A percentile compares a stretch with the other conserved stretches of the same genome.
phyloP scores from a whole-genome alignment of 2,797 vertebrate species.

The Acipenser oxyrinchus region DNA sequence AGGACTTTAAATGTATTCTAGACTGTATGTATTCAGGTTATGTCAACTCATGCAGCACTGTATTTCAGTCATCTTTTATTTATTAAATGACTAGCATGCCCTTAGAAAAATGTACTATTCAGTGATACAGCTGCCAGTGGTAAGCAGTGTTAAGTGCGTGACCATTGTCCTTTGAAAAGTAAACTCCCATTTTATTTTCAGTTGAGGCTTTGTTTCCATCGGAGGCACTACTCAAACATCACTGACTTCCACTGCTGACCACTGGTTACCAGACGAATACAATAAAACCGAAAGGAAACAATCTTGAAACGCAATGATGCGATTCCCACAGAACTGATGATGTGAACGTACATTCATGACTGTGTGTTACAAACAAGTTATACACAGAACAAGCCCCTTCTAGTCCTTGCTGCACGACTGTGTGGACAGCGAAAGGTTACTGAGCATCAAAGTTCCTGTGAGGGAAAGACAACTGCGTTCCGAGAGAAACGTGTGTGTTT shows the following conservation, averaged over 20 bases:
- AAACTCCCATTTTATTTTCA: background rate
- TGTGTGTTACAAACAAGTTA: slow-evolving; percentile 1
- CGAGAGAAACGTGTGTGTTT: slow-evolving; percentile 37
- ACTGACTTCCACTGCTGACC: slow-evolving; percentile 14
- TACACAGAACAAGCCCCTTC: slow-evolving; percentile 1
- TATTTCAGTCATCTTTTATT: slow-evolving; percentile 13
- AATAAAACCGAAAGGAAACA: slow-evolving; percentile 12
- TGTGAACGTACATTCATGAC: slow-evolving; percentile 7
- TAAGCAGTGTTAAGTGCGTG: slow-evolving; percentile 9
- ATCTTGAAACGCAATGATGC: background rate
- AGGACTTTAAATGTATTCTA: slow-evolving; percentile 2
- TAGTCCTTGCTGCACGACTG: background rate
- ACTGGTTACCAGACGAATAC: slow-evolving; percentile 16
- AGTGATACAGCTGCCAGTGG: slow-evolving; percentile 11
- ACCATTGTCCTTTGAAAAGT: background rate
- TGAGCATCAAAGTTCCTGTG: slow-evolving; percentile 46
- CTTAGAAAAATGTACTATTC: slow-evolving; percentile 18
- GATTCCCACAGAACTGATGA: background rate
- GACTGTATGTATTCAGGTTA: background rate
- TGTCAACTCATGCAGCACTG: slow-evolving; percentile 20
- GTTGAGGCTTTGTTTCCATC: background rate
- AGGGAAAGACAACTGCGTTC: slow-evolving; percentile 41
- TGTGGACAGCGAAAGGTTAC: slow-evolving; percentile 44
- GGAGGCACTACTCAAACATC: slow-evolving; percentile 17
- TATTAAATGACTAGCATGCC: slow-evolving; percentile 18